Evolutionary conservation across 1,140 invertebrate species (phyloP).

Genomic region (Bombus affinis): DNA sequence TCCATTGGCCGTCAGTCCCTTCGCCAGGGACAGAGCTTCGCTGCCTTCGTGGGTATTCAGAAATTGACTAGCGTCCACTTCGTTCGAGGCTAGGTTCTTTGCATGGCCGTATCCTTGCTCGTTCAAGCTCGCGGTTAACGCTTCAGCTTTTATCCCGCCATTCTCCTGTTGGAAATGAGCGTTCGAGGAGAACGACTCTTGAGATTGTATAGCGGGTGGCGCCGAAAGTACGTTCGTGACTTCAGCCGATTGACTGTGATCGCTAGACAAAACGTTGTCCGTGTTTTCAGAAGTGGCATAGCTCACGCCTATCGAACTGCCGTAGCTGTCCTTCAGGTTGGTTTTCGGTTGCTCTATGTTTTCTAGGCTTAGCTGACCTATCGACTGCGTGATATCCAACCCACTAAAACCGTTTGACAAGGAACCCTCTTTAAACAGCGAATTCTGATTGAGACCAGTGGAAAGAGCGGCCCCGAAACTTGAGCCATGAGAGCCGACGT

Average conservation of each 20-base stretch:
- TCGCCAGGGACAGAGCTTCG: conserved; percentile 72
- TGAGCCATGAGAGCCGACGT: background rate
- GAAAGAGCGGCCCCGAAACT: conserved; percentile 19
- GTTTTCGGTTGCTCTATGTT: conserved; percentile 66
- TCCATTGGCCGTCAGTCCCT: conserved; percentile 62
- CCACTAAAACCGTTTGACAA: conserved; percentile 45
- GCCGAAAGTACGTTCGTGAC: conserved; percentile 22
- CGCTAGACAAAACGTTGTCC: conserved; percentile 29
- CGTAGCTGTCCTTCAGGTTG: conserved; percentile 79
- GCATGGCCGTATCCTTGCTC: conserved; percentile 46
- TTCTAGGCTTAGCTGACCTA: conserved; percentile 74
- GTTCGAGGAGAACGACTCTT: conserved; percentile 47
- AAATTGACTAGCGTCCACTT: conserved; percentile 74
- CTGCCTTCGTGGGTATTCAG: conserved; percentile 71
- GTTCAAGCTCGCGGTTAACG: conserved; percentile 66
- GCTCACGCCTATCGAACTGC: conserved; percentile 70
- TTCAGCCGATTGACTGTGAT: conserved; percentile 30
- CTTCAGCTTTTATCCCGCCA: conserved; percentile 58
- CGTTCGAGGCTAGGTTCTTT: conserved; percentile 65
- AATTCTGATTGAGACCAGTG: background rate
- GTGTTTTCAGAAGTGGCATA: conserved; percentile 64
- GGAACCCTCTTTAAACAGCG: conserved; percentile 23
- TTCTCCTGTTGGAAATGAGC: conserved; percentile 27
- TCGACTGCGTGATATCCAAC: conserved; percentile 61
- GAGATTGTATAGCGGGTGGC: conserved; percentile 19